Conservation (phyloP, 2,888 invertebrate species). For the Craniophora ligustri region DNA sequence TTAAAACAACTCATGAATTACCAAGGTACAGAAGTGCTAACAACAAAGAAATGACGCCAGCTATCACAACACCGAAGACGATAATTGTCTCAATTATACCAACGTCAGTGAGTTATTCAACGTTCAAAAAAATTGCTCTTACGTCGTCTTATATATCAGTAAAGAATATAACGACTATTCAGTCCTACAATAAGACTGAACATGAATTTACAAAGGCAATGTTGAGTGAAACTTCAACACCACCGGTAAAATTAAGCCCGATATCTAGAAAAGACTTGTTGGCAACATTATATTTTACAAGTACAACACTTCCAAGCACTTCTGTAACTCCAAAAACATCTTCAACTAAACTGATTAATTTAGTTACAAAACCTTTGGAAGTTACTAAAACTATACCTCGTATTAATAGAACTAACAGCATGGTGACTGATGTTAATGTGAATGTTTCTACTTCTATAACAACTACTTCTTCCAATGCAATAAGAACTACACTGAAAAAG, state of each 20-base stretch:
- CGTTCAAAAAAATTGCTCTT: slow-evolving; percentile 81
- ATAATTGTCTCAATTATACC: slow-evolving; percentile 86
- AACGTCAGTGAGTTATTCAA: slow-evolving; percentile 81
- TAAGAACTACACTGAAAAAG: slow-evolving; percentile 46
- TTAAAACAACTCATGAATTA: slow-evolving; percentile 66
- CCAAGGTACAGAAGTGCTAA: slow-evolving; percentile 66
- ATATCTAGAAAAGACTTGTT: slow-evolving; percentile 36
- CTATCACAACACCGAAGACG: slow-evolving; percentile 80
- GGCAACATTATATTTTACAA: slow-evolving; percentile 25
- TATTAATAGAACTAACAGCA: slow-evolving; percentile 83
- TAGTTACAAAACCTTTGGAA: slow-evolving; percentile 40
- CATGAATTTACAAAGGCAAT: slow-evolving; percentile 73
- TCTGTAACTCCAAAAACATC: slow-evolving; percentile 38
- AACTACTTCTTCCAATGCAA: slow-evolving; percentile 66
- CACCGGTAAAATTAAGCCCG: slow-evolving; percentile 52
- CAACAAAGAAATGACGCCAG: slow-evolving; percentile 66
- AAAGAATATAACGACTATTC: slow-evolving; percentile 61
- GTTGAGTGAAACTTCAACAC: slow-evolving; percentile 60
- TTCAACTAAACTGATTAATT: slow-evolving; percentile 51
- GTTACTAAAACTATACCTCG: slow-evolving; percentile 42
- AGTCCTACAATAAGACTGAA: slow-evolving; percentile 60
- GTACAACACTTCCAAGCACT: slow-evolving; percentile 41
- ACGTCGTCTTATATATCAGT: slow-evolving; percentile 69
- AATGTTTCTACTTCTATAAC: slow-evolving; percentile 74
- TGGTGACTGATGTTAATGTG: slow-evolving; percentile 71